phyloP scores from a whole-genome alignment of 2,888 invertebrate genomes.

The Polyommatus iphigenia region DNA sequence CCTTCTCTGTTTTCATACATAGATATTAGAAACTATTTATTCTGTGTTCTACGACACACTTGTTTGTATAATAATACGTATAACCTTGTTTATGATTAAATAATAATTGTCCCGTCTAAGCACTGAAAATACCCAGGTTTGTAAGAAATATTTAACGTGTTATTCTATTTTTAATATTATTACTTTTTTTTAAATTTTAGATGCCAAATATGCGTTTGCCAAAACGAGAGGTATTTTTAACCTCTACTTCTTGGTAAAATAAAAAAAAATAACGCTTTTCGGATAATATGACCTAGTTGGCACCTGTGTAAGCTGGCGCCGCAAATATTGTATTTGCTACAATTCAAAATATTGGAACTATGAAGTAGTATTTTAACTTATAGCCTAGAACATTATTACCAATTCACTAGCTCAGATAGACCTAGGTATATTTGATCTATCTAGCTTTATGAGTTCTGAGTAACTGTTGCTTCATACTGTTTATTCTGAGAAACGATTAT shows the following conservation, averaged over 20 bases:
- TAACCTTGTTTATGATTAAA: slow-evolving; percentile 29
- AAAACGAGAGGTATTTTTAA: background rate
- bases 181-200: background rate
- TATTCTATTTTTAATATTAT: background rate
- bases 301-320: background rate
- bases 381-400: background rate
- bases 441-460: background rate
- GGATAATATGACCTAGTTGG: slow-evolving; percentile 6
- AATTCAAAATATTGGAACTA: slow-evolving; percentile 2
- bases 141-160: background rate
- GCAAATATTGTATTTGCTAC: background rate
- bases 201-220: background rate
- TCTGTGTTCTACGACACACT: slow-evolving; percentile 53
- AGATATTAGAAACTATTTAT: slow-evolving; percentile 75
- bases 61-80: slow-evolving; percentile 41
- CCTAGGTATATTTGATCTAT: background rate
- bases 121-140: slow-evolving; percentile 7
- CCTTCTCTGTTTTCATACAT: slow-evolving; percentile 79
- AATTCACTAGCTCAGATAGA: background rate
- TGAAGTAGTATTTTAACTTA: background rate
- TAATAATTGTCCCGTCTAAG: background rate
- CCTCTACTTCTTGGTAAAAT: background rate
- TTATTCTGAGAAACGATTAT: slow-evolving; percentile 4
- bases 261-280: background rate
- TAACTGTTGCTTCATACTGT: slow-evolving; percentile 18